Evolutionary conservation across 1,140 invertebrate genomes (phyloP).

Genomic region (Lamellibrachia luymesi): DNA sequence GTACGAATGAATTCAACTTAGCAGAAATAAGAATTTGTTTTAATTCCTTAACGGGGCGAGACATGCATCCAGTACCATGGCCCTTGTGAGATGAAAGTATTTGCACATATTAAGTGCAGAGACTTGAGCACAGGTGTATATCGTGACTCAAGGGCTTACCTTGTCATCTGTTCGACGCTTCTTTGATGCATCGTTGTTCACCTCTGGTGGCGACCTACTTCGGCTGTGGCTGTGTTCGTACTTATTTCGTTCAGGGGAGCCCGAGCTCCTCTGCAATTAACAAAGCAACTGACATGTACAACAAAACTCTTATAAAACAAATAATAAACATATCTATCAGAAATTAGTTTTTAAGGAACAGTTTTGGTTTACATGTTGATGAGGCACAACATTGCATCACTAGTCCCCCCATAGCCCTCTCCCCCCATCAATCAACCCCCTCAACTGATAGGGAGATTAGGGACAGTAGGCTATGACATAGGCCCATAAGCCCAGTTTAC

Average conservation of each 20-base stretch:
- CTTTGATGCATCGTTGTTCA: conserved; percentile 8
- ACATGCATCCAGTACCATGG: background rate
- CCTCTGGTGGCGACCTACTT: conserved; percentile 1
- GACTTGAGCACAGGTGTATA: background rate
- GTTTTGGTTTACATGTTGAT: background rate
- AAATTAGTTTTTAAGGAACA: background rate
- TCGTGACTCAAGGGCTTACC: background rate
- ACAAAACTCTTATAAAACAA: background rate
- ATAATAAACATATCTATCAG: background rate
- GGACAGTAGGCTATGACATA: background rate
- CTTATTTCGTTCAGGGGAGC: background rate
- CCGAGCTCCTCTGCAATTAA: conserved; percentile 12
- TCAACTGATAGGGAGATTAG: background rate
- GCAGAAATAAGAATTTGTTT: background rate
- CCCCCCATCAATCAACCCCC: background rate
- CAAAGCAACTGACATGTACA: background rate
- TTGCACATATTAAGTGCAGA: background rate
- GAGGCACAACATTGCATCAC: background rate
- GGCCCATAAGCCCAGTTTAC: background rate
- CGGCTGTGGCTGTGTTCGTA: conserved; percentile 10
- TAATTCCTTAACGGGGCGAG: background rate
- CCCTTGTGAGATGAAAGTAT: background rate
- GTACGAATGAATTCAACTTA: background rate
- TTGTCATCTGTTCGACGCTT: conserved; percentile 6
- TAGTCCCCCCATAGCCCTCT: background rate